phyloP scores from a whole-genome alignment of 1,140 invertebrate species.

The Leucophenga varia region DNA sequence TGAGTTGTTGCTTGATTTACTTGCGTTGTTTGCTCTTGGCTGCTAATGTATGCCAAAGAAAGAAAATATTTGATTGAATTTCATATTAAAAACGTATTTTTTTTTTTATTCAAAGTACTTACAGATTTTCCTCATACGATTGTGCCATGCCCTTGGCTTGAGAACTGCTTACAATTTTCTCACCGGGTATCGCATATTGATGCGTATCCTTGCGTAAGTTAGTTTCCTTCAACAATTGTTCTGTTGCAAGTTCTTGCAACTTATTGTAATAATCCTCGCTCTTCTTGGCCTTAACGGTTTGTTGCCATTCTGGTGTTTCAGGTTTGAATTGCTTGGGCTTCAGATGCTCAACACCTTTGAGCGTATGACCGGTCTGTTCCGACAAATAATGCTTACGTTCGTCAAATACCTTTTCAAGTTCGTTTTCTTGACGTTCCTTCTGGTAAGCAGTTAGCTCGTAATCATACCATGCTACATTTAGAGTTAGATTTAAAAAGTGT shows the following conservation, averaged over 20 bases:
- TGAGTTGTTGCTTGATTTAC: conserved; percentile 55
- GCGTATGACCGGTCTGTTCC: conserved; percentile 64
- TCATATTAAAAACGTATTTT: background rate
- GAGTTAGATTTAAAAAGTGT: conserved; percentile 5
- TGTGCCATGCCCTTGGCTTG: conserved; percentile 84
- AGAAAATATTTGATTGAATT: background rate
- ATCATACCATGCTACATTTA: conserved; percentile 85
- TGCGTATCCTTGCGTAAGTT: conserved; percentile 73
- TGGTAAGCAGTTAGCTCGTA: conserved; percentile 81
- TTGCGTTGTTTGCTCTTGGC: conserved; percentile 64
- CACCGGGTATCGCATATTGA: conserved; percentile 82
- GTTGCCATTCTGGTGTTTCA: conserved; percentile 79
- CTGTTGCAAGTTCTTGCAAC: conserved; percentile 79
- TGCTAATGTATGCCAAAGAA: conserved; percentile 39
- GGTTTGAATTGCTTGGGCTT: conserved; percentile 71
- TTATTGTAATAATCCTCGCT: conserved; percentile 82
- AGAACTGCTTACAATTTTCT: conserved; percentile 74
- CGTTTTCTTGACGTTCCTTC: conserved; percentile 77
- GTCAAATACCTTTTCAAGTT: conserved; percentile 84
- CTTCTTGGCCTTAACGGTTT: conserved; percentile 78
- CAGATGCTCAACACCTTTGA: conserved; percentile 64
- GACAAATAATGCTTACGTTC: conserved; percentile 72
- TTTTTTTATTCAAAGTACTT: too few relatives aligned
- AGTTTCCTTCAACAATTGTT: conserved; percentile 80
- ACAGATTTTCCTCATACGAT: conserved; percentile 80